Evolutionary conservation across 1,140 invertebrate genomes (phyloP), one percentile per base, ranked within the genome.

Genomic region (Hylaeus anthracinus): DNA sequence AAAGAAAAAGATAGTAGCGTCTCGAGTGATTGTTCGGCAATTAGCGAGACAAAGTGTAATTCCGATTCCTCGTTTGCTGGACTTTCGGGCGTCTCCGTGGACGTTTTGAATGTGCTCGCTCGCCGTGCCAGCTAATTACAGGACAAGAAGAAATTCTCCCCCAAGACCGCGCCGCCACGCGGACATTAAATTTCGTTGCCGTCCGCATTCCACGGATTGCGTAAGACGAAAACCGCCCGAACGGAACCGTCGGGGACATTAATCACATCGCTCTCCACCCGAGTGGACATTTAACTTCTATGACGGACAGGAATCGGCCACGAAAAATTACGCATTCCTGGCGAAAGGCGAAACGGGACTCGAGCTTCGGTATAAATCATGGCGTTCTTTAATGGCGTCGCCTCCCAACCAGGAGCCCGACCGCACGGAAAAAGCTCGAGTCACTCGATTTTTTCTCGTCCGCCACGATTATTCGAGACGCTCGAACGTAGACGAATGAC

Each of bases 161-260:
- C 37, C 37, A 8, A 15, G 26, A 26, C 66, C 10, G 67, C 26
- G 81, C 26, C 53, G 51, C 39, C 67, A 45, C 74, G 67, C 26
- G 65, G 67, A 80, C 82, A 84, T 85, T 85, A 80, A 76, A 76
- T 84, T 85, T 74, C 72, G 78, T 58, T 26, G 82, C 55, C 66
- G 78, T 85, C 53, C 79, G 84, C 84, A 82, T 86, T 86, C 83
- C 83, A 56, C 74, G 51, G 69, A 72, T 86, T 77, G 83, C 83
- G 84, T 74, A 81, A 86, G 78, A 84, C 61, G 71, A 76, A 61
- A 69, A 76, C 15, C 83, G 69, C 56, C 63, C 69, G 60, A 85
- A 85, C 74, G 56, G 63, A 69, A 45, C 51, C 67, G 79, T 71
- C 84, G 43, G 51, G 74, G 39, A 55, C 83, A 86, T 86, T 86